Conservation (phyloP, 2,797 vertebrate genomes). For the Limosa lapponica region DNA sequence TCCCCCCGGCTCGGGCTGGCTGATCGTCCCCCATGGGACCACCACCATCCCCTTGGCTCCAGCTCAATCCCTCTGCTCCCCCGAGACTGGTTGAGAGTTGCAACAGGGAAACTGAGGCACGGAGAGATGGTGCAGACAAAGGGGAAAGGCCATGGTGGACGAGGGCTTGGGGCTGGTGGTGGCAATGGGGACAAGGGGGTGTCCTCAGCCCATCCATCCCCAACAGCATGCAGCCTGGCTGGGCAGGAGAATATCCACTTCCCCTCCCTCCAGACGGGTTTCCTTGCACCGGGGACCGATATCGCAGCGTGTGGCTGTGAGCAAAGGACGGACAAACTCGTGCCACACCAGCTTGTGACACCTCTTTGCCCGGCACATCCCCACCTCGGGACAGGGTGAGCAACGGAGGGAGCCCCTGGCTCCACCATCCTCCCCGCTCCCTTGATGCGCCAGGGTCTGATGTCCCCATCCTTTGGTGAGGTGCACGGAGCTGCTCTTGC, state of each 20-base stretch:
- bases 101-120: not conserved
- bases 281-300: rapidly evolving
- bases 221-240: rapidly evolving
- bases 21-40: rapidly evolving
- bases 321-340: rapidly evolving
- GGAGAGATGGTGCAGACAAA: rapidly evolving
- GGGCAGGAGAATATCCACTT: not conserved
- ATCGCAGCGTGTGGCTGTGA: rapidly evolving
- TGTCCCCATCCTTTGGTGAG: rapidly evolving
- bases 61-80: rapidly evolving
- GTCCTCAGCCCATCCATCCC: not conserved
- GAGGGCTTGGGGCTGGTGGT: not conserved
- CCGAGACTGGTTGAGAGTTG: rapidly evolving
- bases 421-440: not conserved
- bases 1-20: rapidly evolving
- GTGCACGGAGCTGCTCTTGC: not conserved
- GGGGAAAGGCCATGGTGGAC: rapidly evolving
- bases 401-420: rapidly evolving
- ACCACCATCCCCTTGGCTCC: not conserved
- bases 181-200: not conserved
- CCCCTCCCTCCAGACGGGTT: rapidly evolving
- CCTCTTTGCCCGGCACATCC: rapidly evolving
- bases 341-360: not conserved
- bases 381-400: not conserved
- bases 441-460: too few relatives aligned